phyloP scores from a whole-genome alignment of 2,888 invertebrate species.

The Cataglyphis altisquamis region DNA sequence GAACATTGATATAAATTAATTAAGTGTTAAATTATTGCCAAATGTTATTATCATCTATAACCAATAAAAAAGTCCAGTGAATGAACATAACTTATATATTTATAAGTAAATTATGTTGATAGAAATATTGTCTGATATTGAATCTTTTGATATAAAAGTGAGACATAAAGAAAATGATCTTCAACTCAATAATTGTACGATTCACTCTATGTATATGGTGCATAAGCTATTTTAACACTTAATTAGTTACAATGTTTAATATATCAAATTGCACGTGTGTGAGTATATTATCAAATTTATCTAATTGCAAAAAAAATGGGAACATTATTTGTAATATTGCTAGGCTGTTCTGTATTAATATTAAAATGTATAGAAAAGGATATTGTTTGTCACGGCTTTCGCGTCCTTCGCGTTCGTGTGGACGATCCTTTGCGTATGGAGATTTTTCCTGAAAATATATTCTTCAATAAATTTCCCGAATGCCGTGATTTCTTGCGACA shows the following conservation, averaged over 20 bases:
- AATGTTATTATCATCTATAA: neutral
- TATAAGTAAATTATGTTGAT: neutral
- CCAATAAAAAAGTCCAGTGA: conserved; percentile 5
- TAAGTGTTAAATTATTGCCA: conserved; percentile 28
- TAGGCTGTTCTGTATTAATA: neutral
- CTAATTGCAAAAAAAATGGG: neutral
- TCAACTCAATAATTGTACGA: conserved; percentile 36
- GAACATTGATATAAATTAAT: neutral
- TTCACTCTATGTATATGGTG: neutral
- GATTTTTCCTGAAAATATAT: conserved; percentile 91
- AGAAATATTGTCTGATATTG: neutral
- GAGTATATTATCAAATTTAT: neutral
- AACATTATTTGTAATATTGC: conserved; percentile 1
- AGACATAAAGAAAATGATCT: neutral
- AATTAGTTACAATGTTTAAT: conserved; percentile 17
- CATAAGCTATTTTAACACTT: conserved; percentile 25
- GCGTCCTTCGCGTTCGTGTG: conserved; percentile 92
- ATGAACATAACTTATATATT: conserved; percentile 6
- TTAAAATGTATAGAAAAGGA: conserved; percentile 88
- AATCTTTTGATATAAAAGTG: neutral
- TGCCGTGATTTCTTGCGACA: conserved; percentile 62
- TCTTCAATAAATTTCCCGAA: conserved; percentile 67
- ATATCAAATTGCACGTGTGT: neutral
- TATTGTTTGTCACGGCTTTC: conserved; percentile 94
- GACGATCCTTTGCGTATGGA: conserved; percentile 90